phyloP scores from a whole-genome alignment of 2,797 vertebrate species.

The Chaetophractus vellerosus region DNA sequence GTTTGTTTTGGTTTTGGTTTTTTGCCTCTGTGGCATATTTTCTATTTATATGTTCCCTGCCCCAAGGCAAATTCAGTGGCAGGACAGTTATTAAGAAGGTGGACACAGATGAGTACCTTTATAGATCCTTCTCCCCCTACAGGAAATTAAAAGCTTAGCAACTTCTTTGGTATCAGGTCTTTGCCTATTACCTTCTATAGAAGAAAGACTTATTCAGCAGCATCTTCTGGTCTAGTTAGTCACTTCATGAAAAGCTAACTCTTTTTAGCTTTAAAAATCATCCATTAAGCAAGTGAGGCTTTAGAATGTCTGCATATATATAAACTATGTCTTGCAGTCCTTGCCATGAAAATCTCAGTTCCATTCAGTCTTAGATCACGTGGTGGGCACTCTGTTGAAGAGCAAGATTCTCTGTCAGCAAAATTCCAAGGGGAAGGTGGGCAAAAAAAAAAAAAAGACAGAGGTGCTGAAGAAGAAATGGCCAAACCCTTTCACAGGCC shows the following conservation, averaged over 20 bases:
- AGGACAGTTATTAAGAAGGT: conserved; percentile 72
- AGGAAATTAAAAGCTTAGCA: conserved; percentile 77
- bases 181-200: conserved; percentile 51
- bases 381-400: background rate
- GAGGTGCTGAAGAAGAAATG: background rate
- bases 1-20: background rate
- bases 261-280: conserved; percentile 68
- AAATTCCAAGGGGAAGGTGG: background rate
- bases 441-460: background rate
- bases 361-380: background rate
- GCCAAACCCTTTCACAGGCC: background rate
- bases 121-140: conserved; percentile 60
- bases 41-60: conserved; percentile 42
- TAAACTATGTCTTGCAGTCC: background rate
- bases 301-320: background rate
- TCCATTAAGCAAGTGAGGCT: conserved; percentile 60
- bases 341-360: background rate
- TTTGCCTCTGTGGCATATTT: conserved; percentile 35
- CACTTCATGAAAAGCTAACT: conserved; percentile 65
- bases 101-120: conserved; percentile 75
- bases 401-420: conserved; percentile 55
- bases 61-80: conserved; percentile 51
- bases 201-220: conserved; percentile 66
- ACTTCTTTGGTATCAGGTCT: conserved; percentile 65
- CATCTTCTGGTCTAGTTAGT: conserved; percentile 56